Percentiles rank a stretch among this genome's conserved stretches.
These are phyloP conservation scores for Coptodon rendalli DNA, from an alignment of 2,113 vertebrate genomes.

Conservation along the genomic window DNA sequence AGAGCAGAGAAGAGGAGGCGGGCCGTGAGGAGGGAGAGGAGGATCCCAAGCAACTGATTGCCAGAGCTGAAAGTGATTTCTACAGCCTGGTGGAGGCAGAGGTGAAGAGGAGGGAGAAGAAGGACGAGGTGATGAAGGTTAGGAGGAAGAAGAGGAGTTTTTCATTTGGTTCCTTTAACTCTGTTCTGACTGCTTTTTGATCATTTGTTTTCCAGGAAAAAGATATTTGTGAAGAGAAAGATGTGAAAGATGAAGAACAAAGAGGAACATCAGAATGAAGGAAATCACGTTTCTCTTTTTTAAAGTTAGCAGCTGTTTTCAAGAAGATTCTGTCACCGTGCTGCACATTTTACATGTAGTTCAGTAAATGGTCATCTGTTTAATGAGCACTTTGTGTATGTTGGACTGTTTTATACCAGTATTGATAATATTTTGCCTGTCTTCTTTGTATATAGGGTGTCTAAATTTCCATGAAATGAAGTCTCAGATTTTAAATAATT, in stretches of 20 bases:
- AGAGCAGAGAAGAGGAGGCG: slow-evolving; percentile 41
- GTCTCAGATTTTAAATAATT: neutral
- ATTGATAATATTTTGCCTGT: neutral
- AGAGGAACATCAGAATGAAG: neutral
- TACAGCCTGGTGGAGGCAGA: slow-evolving; percentile 37
- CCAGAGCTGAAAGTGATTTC: slow-evolving; percentile 35
- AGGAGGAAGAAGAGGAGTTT: neutral
- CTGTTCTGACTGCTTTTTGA: neutral
- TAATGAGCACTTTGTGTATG: neutral
- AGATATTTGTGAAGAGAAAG: slow-evolving; percentile 9
- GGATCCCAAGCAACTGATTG: slow-evolving; percentile 13
- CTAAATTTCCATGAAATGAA: neutral
- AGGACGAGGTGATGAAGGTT: neutral
- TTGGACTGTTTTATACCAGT: neutral
- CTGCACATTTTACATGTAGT: neutral
- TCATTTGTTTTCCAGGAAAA: slow-evolving; percentile 23
- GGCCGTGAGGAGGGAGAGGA: slow-evolving; percentile 17
- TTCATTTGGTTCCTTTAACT: neutral
- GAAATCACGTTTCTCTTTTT: neutral
- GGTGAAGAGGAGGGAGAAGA: neutral
- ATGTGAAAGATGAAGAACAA: neutral
- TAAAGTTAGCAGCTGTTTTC: neutral
- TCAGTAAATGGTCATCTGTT: neutral
- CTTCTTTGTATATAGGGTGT: neutral
- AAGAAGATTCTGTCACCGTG: neutral